phyloP scores from a whole-genome alignment of 2,888 invertebrate species.

The Apocheima hispidaria region DNA sequence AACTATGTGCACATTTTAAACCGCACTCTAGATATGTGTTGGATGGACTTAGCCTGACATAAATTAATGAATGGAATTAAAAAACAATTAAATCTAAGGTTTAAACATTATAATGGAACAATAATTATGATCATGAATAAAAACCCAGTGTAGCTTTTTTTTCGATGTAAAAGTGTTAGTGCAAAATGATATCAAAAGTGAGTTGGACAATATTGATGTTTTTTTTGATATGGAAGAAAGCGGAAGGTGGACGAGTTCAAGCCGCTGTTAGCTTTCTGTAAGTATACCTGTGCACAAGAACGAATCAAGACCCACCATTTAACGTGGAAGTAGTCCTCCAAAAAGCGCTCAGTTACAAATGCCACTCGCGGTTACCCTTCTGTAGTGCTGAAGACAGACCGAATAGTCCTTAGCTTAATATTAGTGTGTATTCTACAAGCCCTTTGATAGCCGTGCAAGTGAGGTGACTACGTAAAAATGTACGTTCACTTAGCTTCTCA shows the following conservation, averaged over 20 bases:
- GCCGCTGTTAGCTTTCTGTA: constrained; percentile 78
- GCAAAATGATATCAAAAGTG: constrained; percentile 57
- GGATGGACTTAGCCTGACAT: background rate
- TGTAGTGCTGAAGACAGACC: too few species aligned
- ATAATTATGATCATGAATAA: constrained; percentile 7
- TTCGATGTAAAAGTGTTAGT: constrained; percentile 31
- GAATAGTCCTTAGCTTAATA: too few species aligned
- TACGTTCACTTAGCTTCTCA: too few species aligned
- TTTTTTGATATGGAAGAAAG: constrained; percentile 52
- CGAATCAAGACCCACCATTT: too few species aligned
- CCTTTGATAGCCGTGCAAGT: too few species aligned
- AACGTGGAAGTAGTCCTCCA: too few species aligned
- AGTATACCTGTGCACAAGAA: constrained; percentile 62
- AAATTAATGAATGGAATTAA: background rate
- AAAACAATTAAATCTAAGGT: background rate
- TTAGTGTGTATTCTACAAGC: too few species aligned
- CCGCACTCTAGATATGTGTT: too few species aligned
- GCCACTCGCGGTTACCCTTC: too few species aligned
- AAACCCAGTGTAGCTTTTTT: background rate
- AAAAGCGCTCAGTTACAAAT: too few species aligned
- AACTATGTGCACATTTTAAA: too few species aligned
- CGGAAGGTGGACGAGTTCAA: constrained; percentile 67
- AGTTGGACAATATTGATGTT: constrained; percentile 50
- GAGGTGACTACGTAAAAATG: too few species aligned
- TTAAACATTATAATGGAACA: constrained; percentile 20